Conservation (phyloP, 2,113 vertebrate genomes). For the Oncorhynchus nerka region DNA sequence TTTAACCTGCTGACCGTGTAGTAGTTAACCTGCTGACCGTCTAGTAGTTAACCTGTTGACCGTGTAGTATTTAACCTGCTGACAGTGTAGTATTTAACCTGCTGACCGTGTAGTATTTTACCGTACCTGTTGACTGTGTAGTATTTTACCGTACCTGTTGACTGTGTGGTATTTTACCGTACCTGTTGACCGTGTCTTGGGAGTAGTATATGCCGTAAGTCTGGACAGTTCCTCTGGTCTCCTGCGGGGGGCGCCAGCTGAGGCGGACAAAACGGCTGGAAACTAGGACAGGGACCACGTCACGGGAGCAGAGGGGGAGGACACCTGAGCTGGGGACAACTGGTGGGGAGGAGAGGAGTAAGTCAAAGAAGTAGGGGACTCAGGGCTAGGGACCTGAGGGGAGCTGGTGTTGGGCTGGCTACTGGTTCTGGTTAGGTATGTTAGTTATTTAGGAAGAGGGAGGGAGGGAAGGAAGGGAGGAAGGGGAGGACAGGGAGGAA, state of each 20-base stretch:
- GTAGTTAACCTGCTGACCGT: too few relatives aligned
- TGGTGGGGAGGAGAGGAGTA: conserved; percentile 82
- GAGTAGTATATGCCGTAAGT: conserved; percentile 88
- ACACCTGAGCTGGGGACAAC: conserved; percentile 86
- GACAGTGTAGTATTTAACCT: too few relatives aligned
- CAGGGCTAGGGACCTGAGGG: conserved; percentile 41
- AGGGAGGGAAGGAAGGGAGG: not conserved
- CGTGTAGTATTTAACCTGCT: too few relatives aligned
- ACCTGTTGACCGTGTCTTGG: conserved; percentile 84
- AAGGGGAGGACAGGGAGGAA: not conserved
- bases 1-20: too few relatives aligned
- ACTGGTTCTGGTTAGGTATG: conserved; percentile 8
- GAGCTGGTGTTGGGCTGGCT: conserved; percentile 23
- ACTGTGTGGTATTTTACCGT: conserved; percentile 15
- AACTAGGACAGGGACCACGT: conserved; percentile 86
- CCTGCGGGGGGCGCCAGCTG: conserved; percentile 87
- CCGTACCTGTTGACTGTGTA: too few relatives aligned
- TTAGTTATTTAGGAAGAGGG: conserved; percentile 32
- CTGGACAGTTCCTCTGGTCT: conserved; percentile 80
- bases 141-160: too few relatives aligned
- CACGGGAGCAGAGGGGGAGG: conserved; percentile 91
- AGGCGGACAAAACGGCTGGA: conserved; percentile 91
- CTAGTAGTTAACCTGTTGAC: too few relatives aligned
- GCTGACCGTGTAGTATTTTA: too few relatives aligned
- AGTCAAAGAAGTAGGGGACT: conserved; percentile 76